Evolutionary conservation across 1,140 invertebrate species (phyloP), one percentile per base, ranked within the genome.

Genomic region (Thaumetopoea pityocampa): DNA sequence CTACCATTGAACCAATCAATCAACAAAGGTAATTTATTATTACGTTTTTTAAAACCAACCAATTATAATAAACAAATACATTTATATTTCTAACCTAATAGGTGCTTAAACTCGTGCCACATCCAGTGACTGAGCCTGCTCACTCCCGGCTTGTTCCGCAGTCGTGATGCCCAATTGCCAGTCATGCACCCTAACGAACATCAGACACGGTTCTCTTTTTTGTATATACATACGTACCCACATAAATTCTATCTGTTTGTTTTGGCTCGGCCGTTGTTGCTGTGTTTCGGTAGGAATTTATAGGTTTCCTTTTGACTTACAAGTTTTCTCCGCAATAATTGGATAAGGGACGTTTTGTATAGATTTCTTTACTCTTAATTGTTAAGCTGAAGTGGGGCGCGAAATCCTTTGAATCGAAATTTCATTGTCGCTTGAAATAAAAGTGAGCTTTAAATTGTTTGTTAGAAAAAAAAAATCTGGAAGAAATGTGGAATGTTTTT

Each of bases 181-280:
- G 77, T 81, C 77, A 81, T 81, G 69, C 67, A 57, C 67, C 69
- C 77, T 81, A 81, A 81, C 77, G 77, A 81, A 78, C 60, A 41
- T 57, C 35, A 44, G 41, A 42, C 51, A 28, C 29, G 34, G 63
- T 72, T 11, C 30, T 28, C 18, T 28, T 69, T 67, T 64, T 58
- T 54, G 9, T 36, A 36, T 48, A 33, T 54, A 54, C 51, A 52
- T 51, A 58, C 51, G 50, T 59, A 63, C 51, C 40, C 56, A 52
- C 35, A 38, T 38, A 50, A 43, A 54, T 60, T 41, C 34, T 46
- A 62, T 57, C 61, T 74, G 59, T 78, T 78, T 78, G 67, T 71
- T 79, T 73, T 74, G 53, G 44, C 26, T 43, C 38, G 36, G 48
- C 46, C 35, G n/a, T n/a, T 8, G 54, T 60, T 53, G 37, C 12